Evolutionary conservation across 2,797 vertebrate genomes (phyloP), one percentile per base, ranked within the genome.

Genomic region (Muscicapa striata): DNA sequence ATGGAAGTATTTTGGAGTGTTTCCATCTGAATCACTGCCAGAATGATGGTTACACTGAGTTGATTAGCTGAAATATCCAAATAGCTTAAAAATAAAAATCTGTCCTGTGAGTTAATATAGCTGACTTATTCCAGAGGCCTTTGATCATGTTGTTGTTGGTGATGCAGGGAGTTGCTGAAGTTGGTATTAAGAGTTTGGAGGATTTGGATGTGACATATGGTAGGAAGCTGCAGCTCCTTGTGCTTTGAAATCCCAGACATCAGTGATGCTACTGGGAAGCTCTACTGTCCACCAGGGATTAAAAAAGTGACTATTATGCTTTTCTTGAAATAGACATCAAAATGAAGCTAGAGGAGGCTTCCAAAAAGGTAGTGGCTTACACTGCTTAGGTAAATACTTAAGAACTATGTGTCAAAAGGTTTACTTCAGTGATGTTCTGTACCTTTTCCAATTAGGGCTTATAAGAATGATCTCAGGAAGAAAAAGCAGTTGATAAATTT

Each of bases 251-350:
- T 74, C n/a, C 30, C 61, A 48, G 27, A 75, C 26, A 36, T 69
- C 17, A 36, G 2, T 19, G 18, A 9, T 72, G 23, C 22, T 48
- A 0, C 9, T 41, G 75, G 27, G 51, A 64, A 90, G 22, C 51
- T 81, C 32, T 61, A 5, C 26, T 6, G 2, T 58, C n/a, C 10
- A 40, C 15, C 69, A 75, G 13, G 45, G 22, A 1, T 64, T 81
- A 43, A 22, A 59, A 81, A 69, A 36, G 27, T 26, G 36, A 36
- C 36, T 36, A 0, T 45, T 49, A 13, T 0, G 0, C 11, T 80
- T 59, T 68, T 29, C 41, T 67, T 64, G 43, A 87, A 70, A 20
- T 22, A 19, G 6, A 5, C 38, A 36, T 81, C 59, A 43, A 70
- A 62, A 5, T 27, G 59, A 58, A 82, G 21, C 38, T 69, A 59